A percentile compares a stretch with the other conserved stretches of the same genome.
Conservation (phyloP, 2,113 vertebrate genomes). For the Struthio camelus region DNA sequence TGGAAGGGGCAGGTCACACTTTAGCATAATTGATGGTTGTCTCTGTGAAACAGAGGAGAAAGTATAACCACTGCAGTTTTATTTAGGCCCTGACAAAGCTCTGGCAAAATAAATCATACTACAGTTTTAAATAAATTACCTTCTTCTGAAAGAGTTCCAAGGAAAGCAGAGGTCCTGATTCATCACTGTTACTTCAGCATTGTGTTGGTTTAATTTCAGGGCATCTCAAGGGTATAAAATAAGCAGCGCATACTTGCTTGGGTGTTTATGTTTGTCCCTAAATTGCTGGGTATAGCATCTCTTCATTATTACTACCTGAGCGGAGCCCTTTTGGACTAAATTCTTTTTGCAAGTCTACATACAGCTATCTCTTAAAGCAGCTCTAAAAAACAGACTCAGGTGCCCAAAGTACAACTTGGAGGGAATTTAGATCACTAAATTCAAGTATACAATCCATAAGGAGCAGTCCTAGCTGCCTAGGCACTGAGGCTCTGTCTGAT, state of each 20-base stretch:
- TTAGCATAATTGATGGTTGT: slow-evolving; percentile 44
- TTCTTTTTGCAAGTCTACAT: not conserved
- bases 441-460: not conserved
- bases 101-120: slow-evolving; percentile 32
- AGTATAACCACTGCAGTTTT: slow-evolving; percentile 34
- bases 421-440: not conserved
- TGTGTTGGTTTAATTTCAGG: slow-evolving; percentile 1
- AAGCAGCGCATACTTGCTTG: not conserved
- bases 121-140: slow-evolving; percentile 34
- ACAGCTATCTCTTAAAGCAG: not conserved
- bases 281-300: not conserved
- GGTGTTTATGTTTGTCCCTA: not conserved
- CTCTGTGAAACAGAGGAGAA: slow-evolving; percentile 12
- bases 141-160: not conserved
- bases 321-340: not conserved
- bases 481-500: not conserved
- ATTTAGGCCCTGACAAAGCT: slow-evolving; percentile 51
- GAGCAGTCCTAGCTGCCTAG: not conserved
- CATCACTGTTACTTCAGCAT: not conserved
- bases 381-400: not conserved
- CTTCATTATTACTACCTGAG: not conserved
- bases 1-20: slow-evolving; percentile 7
- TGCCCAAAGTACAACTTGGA: not conserved
- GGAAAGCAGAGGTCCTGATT: slow-evolving; percentile 1
- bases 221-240: not conserved